Evolutionary conservation across 2,797 vertebrate species (phyloP).

Genomic region (Chelon labrosus): DNA sequence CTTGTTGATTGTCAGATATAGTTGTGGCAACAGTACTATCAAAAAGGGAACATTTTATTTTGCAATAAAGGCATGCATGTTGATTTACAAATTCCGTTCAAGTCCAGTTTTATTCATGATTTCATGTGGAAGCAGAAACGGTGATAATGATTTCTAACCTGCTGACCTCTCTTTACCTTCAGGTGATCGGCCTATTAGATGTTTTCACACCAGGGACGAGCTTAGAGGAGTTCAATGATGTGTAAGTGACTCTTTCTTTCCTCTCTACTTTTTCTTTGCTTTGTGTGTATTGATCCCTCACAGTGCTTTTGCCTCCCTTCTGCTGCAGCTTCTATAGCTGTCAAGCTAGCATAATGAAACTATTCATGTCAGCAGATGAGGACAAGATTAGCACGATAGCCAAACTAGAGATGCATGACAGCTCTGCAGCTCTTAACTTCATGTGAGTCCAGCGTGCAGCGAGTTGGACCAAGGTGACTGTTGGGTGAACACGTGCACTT

Average conservation of each 20-base stretch:
- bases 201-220: conserved; percentile 93
- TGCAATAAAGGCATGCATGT: not conserved
- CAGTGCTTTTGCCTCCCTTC: conserved; percentile 4
- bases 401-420: conserved; percentile 1
- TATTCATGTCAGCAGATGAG: conserved; percentile 3
- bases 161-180: conserved; percentile 44
- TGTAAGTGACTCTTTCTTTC: conserved; percentile 87
- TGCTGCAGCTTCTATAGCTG: not conserved
- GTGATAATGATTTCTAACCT: conserved; percentile 31
- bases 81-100: not conserved
- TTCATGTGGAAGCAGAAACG: not conserved
- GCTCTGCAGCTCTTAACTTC: conserved; percentile 25
- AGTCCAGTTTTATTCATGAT: not conserved
- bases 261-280: not conserved
- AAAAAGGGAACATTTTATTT: not conserved
- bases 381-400: not conserved
- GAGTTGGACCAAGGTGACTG: conserved; percentile 54
- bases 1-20: not conserved
- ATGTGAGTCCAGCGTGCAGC: conserved; percentile 30
- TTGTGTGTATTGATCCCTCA: not conserved
- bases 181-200: conserved; percentile 98
- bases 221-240: conserved; percentile 95
- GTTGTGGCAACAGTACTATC: not conserved
- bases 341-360: conserved; percentile 14
- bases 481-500: conserved; percentile 52